Conservation (phyloP, 2,113 vertebrate species). For the Phaethornis superciliosus region DNA sequence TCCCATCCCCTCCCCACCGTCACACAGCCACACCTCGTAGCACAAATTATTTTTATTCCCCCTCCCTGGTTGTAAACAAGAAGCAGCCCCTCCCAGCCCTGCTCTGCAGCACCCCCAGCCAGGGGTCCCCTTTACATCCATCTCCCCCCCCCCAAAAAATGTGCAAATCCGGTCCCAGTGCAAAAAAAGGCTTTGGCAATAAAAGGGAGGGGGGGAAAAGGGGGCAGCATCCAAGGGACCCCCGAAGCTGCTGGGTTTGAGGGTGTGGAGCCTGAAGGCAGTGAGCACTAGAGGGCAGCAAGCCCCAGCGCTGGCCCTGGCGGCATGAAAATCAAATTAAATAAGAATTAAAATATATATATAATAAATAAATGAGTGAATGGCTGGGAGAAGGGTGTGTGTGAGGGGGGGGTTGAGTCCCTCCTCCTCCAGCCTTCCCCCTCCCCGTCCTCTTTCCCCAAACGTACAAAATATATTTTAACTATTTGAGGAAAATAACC, state of each 20-base stretch:
- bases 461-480: conserved; percentile 38
- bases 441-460: neutral
- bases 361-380: neutral
- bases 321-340: neutral
- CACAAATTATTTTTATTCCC: conserved; percentile 67
- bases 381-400: neutral
- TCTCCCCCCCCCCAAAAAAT: neutral
- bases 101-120: neutral
- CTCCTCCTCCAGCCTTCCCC: neutral
- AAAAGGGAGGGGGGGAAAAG: neutral
- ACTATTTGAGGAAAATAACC: conserved; percentile 42
- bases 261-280: neutral
- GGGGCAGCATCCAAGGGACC: neutral
- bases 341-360: neutral
- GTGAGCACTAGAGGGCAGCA: conserved; percentile 69
- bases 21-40: neutral
- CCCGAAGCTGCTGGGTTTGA: neutral
- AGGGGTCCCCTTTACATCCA: neutral
- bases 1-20: neutral
- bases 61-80: conserved; percentile 46
- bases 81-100: neutral
- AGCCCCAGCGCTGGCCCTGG: neutral
- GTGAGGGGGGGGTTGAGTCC: neutral
- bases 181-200: neutral
- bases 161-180: conserved; percentile 29